Evolutionary conservation across 2,113 vertebrate genomes (phyloP).

Genomic region (Upupa epops): DNA sequence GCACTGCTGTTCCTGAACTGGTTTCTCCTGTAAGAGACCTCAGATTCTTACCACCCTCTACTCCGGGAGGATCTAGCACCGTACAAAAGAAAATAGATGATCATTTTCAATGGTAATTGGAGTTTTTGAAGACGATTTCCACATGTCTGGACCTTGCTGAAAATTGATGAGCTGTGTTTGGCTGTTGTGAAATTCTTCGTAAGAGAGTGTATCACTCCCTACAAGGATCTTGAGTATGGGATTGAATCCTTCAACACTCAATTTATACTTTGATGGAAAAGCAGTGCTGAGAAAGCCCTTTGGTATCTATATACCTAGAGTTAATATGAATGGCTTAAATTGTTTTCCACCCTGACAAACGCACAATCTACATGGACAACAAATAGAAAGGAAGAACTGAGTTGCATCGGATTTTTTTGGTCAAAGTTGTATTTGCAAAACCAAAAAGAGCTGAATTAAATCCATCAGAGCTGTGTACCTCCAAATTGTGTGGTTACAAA

Average conservation of each 20-base stretch:
- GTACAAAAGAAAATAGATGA: background rate
- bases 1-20: background rate
- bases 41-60: background rate
- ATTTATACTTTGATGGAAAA: background rate
- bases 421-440: background rate
- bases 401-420: fast-evolving
- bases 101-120: background rate
- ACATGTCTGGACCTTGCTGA: background rate
- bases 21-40: background rate
- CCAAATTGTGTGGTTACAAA: background rate
- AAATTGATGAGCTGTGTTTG: background rate
- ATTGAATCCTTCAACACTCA: background rate
- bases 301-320: background rate
- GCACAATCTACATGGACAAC: background rate
- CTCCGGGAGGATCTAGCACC: background rate
- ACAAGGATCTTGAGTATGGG: background rate
- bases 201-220: background rate
- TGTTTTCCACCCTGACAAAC: background rate
- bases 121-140: background rate
- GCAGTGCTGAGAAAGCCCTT: background rate
- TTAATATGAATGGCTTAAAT: background rate
- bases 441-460: background rate
- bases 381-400: background rate
- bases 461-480: background rate
- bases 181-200: background rate